A percentile compares a stretch with the other conserved stretches of the same genome.
Conservation (phyloP, 2,113 vertebrate genomes). For the Poeciliopsis turrubarensis region DNA sequence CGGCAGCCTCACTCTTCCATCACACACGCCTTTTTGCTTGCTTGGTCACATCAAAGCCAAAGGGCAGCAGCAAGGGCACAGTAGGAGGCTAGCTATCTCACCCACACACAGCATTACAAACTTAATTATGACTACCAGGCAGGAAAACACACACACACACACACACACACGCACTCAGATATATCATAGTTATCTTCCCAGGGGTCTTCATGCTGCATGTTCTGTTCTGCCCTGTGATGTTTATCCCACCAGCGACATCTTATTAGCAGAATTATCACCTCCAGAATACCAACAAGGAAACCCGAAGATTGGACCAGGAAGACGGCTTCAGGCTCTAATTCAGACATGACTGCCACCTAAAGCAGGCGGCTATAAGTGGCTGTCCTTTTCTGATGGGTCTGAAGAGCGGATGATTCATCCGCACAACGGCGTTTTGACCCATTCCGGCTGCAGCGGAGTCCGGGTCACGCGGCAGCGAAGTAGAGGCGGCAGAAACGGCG, state of each 20-base stretch:
- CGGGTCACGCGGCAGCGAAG: constrained; percentile 43
- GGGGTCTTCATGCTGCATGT: constrained; percentile 60
- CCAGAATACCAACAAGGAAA: constrained; percentile 52
- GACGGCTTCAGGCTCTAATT: constrained; percentile 37
- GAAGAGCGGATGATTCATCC: constrained; percentile 57
- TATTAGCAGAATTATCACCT: constrained; percentile 60
- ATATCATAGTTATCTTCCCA: constrained; percentile 47
- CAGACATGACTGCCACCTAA: constrained; percentile 24
- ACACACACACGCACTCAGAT: constrained; percentile 3
- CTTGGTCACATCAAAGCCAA: constrained; percentile 64
- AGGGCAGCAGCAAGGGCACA: constrained; percentile 66
- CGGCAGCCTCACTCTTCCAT: background rate
- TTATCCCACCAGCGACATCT: constrained; percentile 65
- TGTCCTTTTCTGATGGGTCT: constrained; percentile 44
- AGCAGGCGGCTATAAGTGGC: constrained; percentile 49
- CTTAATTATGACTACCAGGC: constrained; percentile 67
- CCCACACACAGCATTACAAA: constrained; percentile 32
- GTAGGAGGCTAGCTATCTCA: constrained; percentile 54
- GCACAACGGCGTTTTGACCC: constrained; percentile 55
- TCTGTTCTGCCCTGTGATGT: constrained; percentile 67
- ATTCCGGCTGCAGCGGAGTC: constrained; percentile 46
- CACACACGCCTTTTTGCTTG: constrained; percentile 4
- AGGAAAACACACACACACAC: constrained; percentile 37
- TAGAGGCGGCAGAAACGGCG: constrained; percentile 34
- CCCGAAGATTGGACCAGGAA: constrained; percentile 25